Percentiles rank a stretch among this genome's conserved stretches.
phyloP scores from a whole-genome alignment of 1,140 invertebrate genomes.

The Drosophila auraria region DNA sequence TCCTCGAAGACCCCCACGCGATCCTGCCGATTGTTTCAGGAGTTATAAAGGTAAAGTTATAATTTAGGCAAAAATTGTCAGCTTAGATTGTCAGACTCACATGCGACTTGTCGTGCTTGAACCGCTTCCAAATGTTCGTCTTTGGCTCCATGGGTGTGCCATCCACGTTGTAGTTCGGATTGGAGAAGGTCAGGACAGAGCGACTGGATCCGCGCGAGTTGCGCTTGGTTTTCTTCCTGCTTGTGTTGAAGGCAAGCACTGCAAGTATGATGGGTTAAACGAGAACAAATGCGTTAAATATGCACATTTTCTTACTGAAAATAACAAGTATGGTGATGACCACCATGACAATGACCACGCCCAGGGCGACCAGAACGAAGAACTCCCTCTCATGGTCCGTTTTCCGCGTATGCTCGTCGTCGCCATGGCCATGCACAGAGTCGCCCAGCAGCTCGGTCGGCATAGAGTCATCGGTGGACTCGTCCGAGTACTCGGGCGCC shows the following conservation, averaged over 20 bases:
- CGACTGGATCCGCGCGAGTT: constrained; percentile 87
- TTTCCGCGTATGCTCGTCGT: constrained; percentile 49
- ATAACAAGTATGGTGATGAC: constrained; percentile 78
- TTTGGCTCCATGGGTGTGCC: constrained; percentile 86
- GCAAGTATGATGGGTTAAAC: constrained; percentile 46
- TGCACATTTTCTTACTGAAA: constrained; percentile 63
- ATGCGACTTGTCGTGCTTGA: constrained; percentile 90
- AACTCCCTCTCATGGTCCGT: constrained; percentile 64
- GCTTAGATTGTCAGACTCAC: constrained; percentile 79
- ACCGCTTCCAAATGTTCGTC: constrained; percentile 89
- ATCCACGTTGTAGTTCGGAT: constrained; percentile 89
- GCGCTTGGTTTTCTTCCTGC: constrained; percentile 87
- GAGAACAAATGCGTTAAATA: not conserved
- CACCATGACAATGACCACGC: constrained; percentile 77
- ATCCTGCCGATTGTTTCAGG: constrained; percentile 51
- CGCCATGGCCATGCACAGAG: constrained; percentile 24
- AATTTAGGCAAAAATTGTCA: not conserved
- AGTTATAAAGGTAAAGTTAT: not conserved
- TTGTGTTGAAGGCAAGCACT: constrained; percentile 86
- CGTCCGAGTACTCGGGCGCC: constrained; percentile 63
- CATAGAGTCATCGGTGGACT: constrained; percentile 60
- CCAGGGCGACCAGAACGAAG: constrained; percentile 71
- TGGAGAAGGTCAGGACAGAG: constrained; percentile 90
- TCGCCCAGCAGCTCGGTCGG: constrained; percentile 55
- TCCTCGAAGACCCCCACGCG: constrained; percentile 79